A percentile compares a stretch with the other conserved stretches of the same genome.
Conservation (phyloP, 92 coral and sea anemone genomes). For the Chrysogorgia sp. region DNA sequence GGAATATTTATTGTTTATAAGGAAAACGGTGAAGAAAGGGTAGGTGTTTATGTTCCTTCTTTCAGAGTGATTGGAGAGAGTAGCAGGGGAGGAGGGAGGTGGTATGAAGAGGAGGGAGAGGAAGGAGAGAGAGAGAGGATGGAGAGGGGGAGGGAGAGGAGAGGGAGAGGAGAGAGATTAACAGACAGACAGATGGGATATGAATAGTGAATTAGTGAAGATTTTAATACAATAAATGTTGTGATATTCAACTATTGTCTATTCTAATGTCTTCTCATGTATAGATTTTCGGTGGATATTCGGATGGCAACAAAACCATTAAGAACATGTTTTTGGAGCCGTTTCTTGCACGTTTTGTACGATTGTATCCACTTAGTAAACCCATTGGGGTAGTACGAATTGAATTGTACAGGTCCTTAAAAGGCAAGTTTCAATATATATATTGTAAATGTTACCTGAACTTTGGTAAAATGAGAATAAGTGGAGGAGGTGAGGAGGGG, state of each 20-base stretch:
- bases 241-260: too few relatives aligned
- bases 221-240: too few relatives aligned
- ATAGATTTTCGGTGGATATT: conserved; percentile 52
- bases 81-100: neutral
- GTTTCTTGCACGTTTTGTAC: conserved; percentile 54
- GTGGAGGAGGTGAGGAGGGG: too few relatives aligned
- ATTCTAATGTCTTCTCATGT: conserved; percentile 7
- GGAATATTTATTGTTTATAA: conserved; percentile 28
- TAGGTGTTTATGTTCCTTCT: too few relatives aligned
- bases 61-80: too few relatives aligned
- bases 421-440: neutral
- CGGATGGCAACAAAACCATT: conserved; percentile 39
- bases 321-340: conserved; percentile 55
- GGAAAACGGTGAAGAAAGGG: conserved; percentile 48
- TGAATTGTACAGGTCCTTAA: conserved; percentile 26
- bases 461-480: too few relatives aligned
- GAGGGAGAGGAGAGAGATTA: neutral
- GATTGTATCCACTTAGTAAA: conserved; percentile 42
- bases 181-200: neutral
- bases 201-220: too few relatives aligned
- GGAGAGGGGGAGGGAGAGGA: neutral
- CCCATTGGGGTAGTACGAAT: neutral
- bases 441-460: too few relatives aligned
- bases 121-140: neutral
- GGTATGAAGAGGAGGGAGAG: neutral